Evolutionary conservation across 2,888 invertebrate species (phyloP).

Genomic region (Parelbella ahira): DNA sequence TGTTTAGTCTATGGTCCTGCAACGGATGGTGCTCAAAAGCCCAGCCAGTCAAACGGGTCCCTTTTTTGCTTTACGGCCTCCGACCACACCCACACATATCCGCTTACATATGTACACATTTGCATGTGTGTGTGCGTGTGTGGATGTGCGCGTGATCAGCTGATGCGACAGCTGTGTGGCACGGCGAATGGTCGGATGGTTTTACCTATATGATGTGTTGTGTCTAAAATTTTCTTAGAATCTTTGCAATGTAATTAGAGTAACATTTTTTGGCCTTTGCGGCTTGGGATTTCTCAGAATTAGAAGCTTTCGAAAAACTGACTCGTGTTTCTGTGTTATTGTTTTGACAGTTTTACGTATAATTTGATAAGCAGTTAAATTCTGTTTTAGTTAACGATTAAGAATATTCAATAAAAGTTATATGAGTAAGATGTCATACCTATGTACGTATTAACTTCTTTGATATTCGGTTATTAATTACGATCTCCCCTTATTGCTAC

Average conservation of each 20-base stretch:
- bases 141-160: constrained; percentile 57
- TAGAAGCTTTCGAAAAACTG: no score
- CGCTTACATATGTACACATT: not conserved
- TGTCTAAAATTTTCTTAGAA: constrained; percentile 9
- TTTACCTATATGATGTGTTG: constrained; percentile 20
- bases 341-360: no score
- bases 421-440: no score
- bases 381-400: no score
- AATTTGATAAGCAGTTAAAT: no score
- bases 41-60: constrained; percentile 58
- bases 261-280: not conserved
- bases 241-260: constrained; percentile 1
- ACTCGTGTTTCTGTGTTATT: no score
- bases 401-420: no score
- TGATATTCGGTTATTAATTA: no score
- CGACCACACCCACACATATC: constrained; percentile 36
- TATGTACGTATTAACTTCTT: no score
- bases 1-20: constrained; percentile 31
- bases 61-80: constrained; percentile 52
- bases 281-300: not conserved
- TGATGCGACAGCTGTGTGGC: constrained; percentile 58
- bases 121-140: constrained; percentile 27
- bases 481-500: no score
- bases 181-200: constrained; percentile 42
- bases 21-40: constrained; percentile 56